Evolutionary conservation across 2,888 invertebrate genomes (phyloP).

Genomic region (Xanthostigma xanthostigma): DNA sequence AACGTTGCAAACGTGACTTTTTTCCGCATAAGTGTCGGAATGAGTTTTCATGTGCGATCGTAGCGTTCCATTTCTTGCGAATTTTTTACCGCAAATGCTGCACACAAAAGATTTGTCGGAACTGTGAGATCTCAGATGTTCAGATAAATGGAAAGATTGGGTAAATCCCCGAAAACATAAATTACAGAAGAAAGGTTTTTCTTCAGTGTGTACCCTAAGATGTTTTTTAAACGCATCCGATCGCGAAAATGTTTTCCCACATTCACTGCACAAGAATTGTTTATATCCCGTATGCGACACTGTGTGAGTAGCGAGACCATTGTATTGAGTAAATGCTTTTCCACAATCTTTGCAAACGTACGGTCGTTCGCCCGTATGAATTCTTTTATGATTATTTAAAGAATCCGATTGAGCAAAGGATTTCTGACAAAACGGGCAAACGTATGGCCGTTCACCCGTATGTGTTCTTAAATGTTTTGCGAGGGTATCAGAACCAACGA

Average conservation of each 20-base stretch:
- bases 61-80: conserved; percentile 15
- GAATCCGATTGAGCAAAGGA: conserved; percentile 15
- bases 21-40: conserved; percentile 12
- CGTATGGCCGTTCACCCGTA: conserved; percentile 10
- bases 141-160: conserved; percentile 15
- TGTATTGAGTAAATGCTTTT: conserved; percentile 21
- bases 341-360: conserved; percentile 20
- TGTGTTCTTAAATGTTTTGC: conserved; percentile 14
- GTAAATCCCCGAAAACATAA: conserved; percentile 16
- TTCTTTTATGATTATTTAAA: conserved; percentile 13
- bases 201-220: conserved; percentile 18
- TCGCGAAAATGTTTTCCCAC: conserved; percentile 20
- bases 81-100: conserved; percentile 14
- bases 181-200: conserved; percentile 19
- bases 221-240: conserved; percentile 20
- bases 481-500: conserved; percentile 14
- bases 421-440: conserved; percentile 4
- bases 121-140: conserved; percentile 14
- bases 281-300: conserved; percentile 22
- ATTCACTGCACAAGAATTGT: conserved; percentile 18
- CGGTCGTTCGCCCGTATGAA: conserved; percentile 17
- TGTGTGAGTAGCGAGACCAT: conserved; percentile 20
- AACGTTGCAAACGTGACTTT: conserved; percentile 13
- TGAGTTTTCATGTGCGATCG: conserved; percentile 16
- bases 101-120: conserved; percentile 13